Base-by-base conservation (phyloP, 2,113 vertebrate species). In the Pterocles orientalis region DNA sequence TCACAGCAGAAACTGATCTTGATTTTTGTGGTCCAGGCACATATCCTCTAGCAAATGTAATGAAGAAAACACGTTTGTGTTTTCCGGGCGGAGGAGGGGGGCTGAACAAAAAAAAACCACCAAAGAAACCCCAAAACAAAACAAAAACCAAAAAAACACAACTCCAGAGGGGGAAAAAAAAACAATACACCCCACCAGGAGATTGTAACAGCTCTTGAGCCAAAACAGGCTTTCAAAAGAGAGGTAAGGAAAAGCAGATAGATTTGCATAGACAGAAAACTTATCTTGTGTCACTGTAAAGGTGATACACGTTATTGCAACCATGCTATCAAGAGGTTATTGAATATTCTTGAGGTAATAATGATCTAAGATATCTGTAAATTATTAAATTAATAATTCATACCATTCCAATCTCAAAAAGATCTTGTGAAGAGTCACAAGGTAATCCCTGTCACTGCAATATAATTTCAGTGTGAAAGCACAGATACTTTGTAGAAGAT, bases 1-100 rank as follows among this genome's bases (percentile, higher is more conserved):
- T 79, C 1, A 0, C 11, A 7, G 7, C 47, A 15, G 79, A 93
- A 86, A 79, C 1, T 0, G 7, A 57, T 60, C 15, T 17, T 4
- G 2, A 26, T 18, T 76, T 72, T 53, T 72, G 23, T n/a, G 12
- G 11, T 23, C 33, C 10, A 31, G 17, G 12, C 9, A 56, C 2
- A 0, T 13, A 36, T 12, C 5, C 12, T 58, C 10, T 25, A 48
- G 13, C 2, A 80, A 54, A 54, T 65, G 45, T 25, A 51, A 7
- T 29, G 28, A 78, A 65, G 3, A 17, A 41, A 48, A 71, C 10
- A 26, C 1, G 3, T 20, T 47, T 1, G 6, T 6, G 5, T 58
- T 66, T 72, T 16, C n/a, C 19, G 43, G 19, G 1, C 7, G 36
- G 36, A 36, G 36, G 36, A 9, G 36, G 36, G 36, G 39, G 39